Base-by-base conservation (phyloP, 2,888 invertebrate genomes). In the Eristalis arbustorum region DNA sequence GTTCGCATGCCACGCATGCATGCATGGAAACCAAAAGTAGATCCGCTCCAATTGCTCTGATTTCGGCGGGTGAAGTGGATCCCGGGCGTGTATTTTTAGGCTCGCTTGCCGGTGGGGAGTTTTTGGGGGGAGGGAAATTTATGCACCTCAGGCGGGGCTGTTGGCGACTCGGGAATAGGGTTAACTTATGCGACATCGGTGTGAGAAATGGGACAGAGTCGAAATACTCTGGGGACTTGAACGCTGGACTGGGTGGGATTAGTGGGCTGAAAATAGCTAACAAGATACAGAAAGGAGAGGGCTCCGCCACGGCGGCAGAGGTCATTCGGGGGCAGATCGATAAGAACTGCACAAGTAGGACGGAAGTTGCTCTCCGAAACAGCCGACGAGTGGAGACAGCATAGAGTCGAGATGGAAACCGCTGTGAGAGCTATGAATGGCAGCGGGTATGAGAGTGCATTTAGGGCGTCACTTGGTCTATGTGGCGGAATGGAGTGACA, bases 41-140 rank as follows among this genome's bases (percentile, higher is more conserved):
- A 82, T 71, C 64, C 74, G 74, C 77, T 82, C 82, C 85, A 87
- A 82, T 87, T 87, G 71, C 82, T 82, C 83, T 82, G 82, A 83
- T 82, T 85, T 71, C 18, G 42, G 56, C 68, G 72, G 49, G 64
- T n/a, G n/a, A 67, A 79, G 72, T 37, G 64, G 72, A 79, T 80
- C 79, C 75, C 49, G 28, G 10, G 62, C 59, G 61, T 64, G 61
- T 87, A 83, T 87, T 79, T 87, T 72, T 83, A 78, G 87, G 79
- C 22, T 76, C 62, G 49, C 13, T 18, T 11, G 68, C 25, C 68
- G 28, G 8, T 31, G 10, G 67, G 40, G 67, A 40, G n/a, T 68
- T 68, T 66, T 42, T 71, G 34, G 34, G 67, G 25, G 63, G 34
- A 25, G 67, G 25, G 63, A 83, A 79, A 87, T 83, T 79, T 87